Evolutionary conservation across 2,797 vertebrate species (phyloP), one percentile per base, ranked within the genome.

Genomic region (Rhincodon typus): DNA sequence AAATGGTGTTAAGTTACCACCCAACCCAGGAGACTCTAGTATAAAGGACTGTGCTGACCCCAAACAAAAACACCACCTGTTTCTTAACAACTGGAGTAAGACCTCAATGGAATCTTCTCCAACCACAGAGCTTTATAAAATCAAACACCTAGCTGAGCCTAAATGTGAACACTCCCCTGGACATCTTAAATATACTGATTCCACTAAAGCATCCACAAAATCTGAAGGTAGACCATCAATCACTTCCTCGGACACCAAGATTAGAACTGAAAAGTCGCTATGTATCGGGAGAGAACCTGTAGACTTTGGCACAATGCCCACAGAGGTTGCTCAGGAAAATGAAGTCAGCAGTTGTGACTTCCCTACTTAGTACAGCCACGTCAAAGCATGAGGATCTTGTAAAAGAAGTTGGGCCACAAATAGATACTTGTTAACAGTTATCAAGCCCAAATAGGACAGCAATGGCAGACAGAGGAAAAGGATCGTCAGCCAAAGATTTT

Each of bases 281-380:
- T 46, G 42, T 7, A 21, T 21, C 10, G 82, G 82, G 21, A 46
- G 1, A 25, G 38, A 46, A 8, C 3, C 38, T 46, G 21, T 23
- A 84, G 82, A 46, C 38, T 23, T 46, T 21, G 90, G 69, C n/a
- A 27, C 13, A 25, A n/a, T 93, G 66, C 66, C 90, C 46, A 50
- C 46, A 23, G n/a, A 21, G 0, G 66, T 69, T 10, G n/a, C 62
- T 93, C 34, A 67, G 34, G 62, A 93, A 38, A 67, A 23, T 67
- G 90, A 93, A 93, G 23, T 93, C 21, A 38, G 90, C 90, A 93
- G 19, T 23, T 93, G n/a, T 69, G 66, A 69, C 42, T 93, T 93
- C n/a, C n/a, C n/a, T 25, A 38, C n/a, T 42, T 67, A 93, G n/a
- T 8, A 62, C 12, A 34, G 86, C 82, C 82, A 86, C 5, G 7